A percentile compares a stretch with the other conserved stretches of the same genome.
Conservation (phyloP, 2,888 invertebrate species). For the Dolichomitus sp. region DNA sequence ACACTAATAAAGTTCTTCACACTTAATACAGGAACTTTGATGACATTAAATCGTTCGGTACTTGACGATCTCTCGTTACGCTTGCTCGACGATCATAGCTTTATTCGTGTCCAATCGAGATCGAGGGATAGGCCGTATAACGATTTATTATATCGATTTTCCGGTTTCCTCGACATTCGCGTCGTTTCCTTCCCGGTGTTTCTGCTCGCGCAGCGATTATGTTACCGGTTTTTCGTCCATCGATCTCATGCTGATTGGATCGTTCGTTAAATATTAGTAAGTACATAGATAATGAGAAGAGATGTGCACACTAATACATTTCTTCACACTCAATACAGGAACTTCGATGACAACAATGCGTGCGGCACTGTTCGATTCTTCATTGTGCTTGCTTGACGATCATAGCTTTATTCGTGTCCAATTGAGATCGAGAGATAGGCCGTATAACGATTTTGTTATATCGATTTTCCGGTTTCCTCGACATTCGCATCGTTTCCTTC, state of each 20-base stretch:
- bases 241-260: too few relatives aligned
- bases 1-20: too few relatives aligned
- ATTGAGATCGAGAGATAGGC: slow-evolving; percentile 36
- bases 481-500: slow-evolving; percentile 31
- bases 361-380: slow-evolving; percentile 60
- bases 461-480: slow-evolving; percentile 68
- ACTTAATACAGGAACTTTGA: slow-evolving; percentile 79
- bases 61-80: slow-evolving; percentile 53
- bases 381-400: too few relatives aligned
- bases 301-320: too few relatives aligned
- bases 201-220: background rate
- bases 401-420: slow-evolving; percentile 56
- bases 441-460: slow-evolving; percentile 56
- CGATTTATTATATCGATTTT: slow-evolving; percentile 70
- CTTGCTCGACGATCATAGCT: too few relatives aligned
- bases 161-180: slow-evolving; percentile 52
- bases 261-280: too few relatives aligned
- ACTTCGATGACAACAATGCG: too few relatives aligned
- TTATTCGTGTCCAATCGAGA: slow-evolving; percentile 53
- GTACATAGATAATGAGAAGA: too few relatives aligned
- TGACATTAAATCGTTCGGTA: slow-evolving; percentile 78
- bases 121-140: slow-evolving; percentile 4
- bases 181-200: slow-evolving; percentile 17
- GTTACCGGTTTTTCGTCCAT: too few relatives aligned
- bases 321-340: too few relatives aligned